A percentile compares a stretch with the other conserved stretches of the same genome.
Evolutionary conservation across 2,797 vertebrate species (phyloP).

Genomic region (Sphenopsis melanotis): DNA sequence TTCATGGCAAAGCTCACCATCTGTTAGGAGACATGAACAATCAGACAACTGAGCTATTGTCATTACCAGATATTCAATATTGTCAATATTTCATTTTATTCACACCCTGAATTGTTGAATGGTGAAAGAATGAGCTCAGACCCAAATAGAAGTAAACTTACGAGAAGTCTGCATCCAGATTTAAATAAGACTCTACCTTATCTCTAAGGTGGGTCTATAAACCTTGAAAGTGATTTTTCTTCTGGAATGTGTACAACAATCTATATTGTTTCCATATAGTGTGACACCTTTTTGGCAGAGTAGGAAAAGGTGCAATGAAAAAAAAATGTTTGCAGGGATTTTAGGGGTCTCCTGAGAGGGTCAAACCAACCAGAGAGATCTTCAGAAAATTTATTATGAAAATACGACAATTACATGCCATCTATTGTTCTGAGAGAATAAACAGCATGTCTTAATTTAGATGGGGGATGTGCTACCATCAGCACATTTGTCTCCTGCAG

Average conservation of each 20-base stretch:
- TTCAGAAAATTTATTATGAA: not conserved
- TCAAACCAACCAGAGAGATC: not conserved
- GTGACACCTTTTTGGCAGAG: not conserved
- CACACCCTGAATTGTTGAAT: not conserved
- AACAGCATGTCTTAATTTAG: not conserved
- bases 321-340: not conserved
- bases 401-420: not conserved
- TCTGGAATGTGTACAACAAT: not conserved
- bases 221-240: not conserved
- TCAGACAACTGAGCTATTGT: not conserved
- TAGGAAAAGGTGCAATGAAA: not conserved
- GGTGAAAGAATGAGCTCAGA: not conserved
- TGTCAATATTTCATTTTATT: not conserved
- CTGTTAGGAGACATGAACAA: conserved; percentile 67
- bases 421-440: not conserved
- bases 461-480: not conserved
- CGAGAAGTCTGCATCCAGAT: not conserved
- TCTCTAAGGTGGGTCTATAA: not conserved
- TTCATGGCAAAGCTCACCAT: conserved; percentile 91
- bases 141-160: not conserved
- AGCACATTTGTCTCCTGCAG: not conserved
- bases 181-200: not conserved
- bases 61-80: not conserved
- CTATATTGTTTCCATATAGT: not conserved
- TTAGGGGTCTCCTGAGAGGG: not conserved